Base-by-base conservation (phyloP, 2,888 invertebrate genomes). In the Sycophila texana region DNA sequence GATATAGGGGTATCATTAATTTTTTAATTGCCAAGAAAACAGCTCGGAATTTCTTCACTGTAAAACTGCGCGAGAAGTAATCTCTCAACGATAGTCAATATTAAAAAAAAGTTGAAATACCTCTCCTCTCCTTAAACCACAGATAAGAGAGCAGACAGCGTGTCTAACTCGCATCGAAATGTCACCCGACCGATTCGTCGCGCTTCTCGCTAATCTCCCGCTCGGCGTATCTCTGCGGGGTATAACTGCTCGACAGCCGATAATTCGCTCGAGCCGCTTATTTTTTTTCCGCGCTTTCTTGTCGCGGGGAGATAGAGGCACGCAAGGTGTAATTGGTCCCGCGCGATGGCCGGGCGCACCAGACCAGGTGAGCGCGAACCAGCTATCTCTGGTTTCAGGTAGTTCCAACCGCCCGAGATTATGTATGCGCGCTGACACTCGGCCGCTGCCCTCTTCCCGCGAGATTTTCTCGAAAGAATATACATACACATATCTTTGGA, bases 311-410 rank as follows among this genome's bases (percentile, higher is more conserved):
- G 63, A 39, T 18, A 39, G 39, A 39, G 39, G 57, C 58, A 18
- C 4, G 7, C 26, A 55, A 12, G 5, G 65, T 63, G 20, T 73
- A 61, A 63, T 73, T 73, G 30, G 26, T 51, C 53, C 10, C 18
- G 26, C 20, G 5, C 20, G 61, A 18, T 22, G 4, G 18, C 13
- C 65, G 70, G 60, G 60, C 58, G 58, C 63, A 12, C 55, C 51
- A 20, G 51, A 3, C 20, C 74, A 77, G 73, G 79, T 80, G 75
- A 83, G 80, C 80, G 66, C 82, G 60, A 83, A 85, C 86, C 81
- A 80, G 85, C 81, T 84, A 76, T 51, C 82, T 82, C 85, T 81
- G 85, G 86, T 86, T 87, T 72, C 60, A 78, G 67, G 70, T 83
- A 61, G 84, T 82, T 82, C 57, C 12, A 58, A 77, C 81, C 78